Base-by-base conservation (phyloP, 2,888 invertebrate species). In the Sclerodermus sp. region DNA sequence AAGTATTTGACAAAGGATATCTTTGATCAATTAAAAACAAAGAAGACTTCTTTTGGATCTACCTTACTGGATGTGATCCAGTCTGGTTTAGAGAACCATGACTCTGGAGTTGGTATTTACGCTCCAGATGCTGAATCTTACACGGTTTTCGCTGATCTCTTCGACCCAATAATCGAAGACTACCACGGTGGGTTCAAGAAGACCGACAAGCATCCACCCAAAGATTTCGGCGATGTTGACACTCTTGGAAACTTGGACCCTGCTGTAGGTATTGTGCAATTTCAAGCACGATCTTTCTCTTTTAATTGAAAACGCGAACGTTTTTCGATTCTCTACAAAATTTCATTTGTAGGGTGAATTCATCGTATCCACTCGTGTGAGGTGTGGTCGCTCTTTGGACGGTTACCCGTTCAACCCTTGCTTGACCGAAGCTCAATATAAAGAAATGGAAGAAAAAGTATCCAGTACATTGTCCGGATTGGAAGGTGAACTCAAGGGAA, bases 331-430 rank as follows among this genome's bases (percentile, higher is more conserved):
- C n/a, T n/a, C n/a, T n/a, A n/a, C n/a, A n/a, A n/a, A n/a, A n/a
- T n/a, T 14, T 13, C 34, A 37, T 32, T 1, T 44, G 2, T 66
- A 81, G 80, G 86, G 89, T 68, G 91, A 96, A 80, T 95, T 84
- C 82, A 90, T 98, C 64, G 92, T 96, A 64, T 95, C 96, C 47
- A 97, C 96, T 74, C 91, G 97, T 75, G 94, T 97, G 54, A 90
- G 96, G 74, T 96, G 96, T 81, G 96, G 96, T 58, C 93, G 97
- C 78, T 94, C 93, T 74, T 79, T 93, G 85, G 88, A 91, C 74
- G 96, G 96, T 54, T 96, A 95, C 80, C 95, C 96, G 66, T 96
- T 97, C 90, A 97, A 96, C 85, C 96, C 96, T 64, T 96, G 96
- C 84, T 81, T 97, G 60, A 94, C 93, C 55, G 96, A 96, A 83